Evolutionary conservation across 2,113 vertebrate species (phyloP).

Genomic region (Mionectes macconnelli): DNA sequence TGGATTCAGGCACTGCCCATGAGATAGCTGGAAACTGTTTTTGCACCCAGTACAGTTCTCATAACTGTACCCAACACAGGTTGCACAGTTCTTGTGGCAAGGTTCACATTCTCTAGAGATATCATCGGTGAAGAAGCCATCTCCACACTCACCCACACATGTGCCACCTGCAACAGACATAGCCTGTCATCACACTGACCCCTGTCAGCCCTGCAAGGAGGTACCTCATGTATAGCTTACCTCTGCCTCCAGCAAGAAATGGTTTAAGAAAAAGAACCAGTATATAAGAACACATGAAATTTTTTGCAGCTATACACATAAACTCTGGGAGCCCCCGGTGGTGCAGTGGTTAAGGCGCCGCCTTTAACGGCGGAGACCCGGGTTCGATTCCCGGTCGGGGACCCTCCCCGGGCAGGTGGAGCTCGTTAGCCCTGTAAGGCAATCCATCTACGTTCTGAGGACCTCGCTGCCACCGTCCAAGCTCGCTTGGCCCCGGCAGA

Average conservation of each 20-base stretch:
- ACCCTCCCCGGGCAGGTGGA: too few relatives aligned
- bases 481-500: too few relatives aligned
- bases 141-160: conserved; percentile 77
- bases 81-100: conserved; percentile 80
- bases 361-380: too few relatives aligned
- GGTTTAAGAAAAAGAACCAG: not conserved
- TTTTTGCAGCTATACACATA: not conserved
- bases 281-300: not conserved
- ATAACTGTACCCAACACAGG: conserved; percentile 75
- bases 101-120: conserved; percentile 78
- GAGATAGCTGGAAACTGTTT: conserved; percentile 24
- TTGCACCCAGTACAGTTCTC: conserved; percentile 81
- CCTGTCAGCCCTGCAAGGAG: not conserved
- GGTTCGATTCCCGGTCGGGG: too few relatives aligned
- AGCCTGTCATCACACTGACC: not conserved
- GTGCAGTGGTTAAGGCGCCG: too few relatives aligned
- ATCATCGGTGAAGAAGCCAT: conserved; percentile 79
- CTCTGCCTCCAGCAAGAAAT: not conserved
- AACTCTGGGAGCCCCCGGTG: too few relatives aligned
- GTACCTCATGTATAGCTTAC: not conserved
- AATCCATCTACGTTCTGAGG: too few relatives aligned
- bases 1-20: conserved; percentile 70
- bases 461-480: too few relatives aligned
- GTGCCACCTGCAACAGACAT: conserved; percentile 45
- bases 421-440: too few relatives aligned